A percentile compares a stretch with the other conserved stretches of the same genome.
Conservation (phyloP, 1,140 invertebrate genomes). For the Caenorhabditis remanei region DNA sequence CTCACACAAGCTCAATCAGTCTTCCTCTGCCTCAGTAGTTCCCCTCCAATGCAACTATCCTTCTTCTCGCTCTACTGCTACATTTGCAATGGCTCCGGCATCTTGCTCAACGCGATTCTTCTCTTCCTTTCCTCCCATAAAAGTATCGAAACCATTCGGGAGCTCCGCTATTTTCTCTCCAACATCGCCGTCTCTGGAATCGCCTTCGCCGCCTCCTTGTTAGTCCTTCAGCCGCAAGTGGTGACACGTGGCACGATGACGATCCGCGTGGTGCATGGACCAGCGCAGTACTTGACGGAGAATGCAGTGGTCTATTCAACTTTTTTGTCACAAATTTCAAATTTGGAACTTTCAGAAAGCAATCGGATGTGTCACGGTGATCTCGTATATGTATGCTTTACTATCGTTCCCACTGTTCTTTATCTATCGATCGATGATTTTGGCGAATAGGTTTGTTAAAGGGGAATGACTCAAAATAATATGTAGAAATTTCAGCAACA, state of each 20-base stretch:
- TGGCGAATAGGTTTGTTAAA: conserved; percentile 48
- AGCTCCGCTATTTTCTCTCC: conserved; percentile 60
- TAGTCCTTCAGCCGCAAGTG: conserved; percentile 53
- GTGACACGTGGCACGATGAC: conserved; percentile 56
- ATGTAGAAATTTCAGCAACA: background rate
- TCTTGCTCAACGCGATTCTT: conserved; percentile 45
- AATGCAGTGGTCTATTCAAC: background rate
- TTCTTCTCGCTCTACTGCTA: conserved; percentile 57
- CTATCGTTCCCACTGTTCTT: conserved; percentile 61
- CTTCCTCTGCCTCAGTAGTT: background rate
- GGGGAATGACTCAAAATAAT: background rate
- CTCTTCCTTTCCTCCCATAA: conserved; percentile 55
- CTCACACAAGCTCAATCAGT: too few species aligned
- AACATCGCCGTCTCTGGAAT: conserved; percentile 56
- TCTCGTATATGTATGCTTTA: conserved; percentile 55
- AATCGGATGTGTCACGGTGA: conserved; percentile 5
- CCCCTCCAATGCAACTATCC: background rate
- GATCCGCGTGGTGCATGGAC: conserved; percentile 54
- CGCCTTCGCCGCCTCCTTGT: background rate
- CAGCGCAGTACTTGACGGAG: conserved; percentile 42
- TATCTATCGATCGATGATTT: conserved; percentile 57
- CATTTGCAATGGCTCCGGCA: conserved; percentile 36
- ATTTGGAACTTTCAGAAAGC: conserved; percentile 47
- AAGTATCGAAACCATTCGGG: conserved; percentile 60
- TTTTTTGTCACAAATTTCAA: too few species aligned